Evolutionary conservation across 2,113 vertebrate genomes (phyloP).

Genomic region (Aspiorhynchus laticeps): DNA sequence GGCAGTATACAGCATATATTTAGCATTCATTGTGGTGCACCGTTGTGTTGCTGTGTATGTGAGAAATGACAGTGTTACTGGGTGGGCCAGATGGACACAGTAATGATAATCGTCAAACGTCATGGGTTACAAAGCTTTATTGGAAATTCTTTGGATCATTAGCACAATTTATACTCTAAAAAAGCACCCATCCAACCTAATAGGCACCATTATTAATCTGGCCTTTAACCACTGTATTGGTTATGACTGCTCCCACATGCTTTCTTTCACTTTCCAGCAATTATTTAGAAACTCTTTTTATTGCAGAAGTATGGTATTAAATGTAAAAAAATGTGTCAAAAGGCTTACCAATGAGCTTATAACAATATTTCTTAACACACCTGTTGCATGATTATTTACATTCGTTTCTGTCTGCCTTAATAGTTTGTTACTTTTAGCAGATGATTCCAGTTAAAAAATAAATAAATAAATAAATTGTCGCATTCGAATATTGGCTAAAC

Average conservation of each 20-base stretch:
- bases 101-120: constrained; percentile 71
- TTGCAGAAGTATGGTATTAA: neutral
- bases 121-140: constrained; percentile 70
- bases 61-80: constrained; percentile 50
- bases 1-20: neutral
- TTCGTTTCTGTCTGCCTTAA: neutral
- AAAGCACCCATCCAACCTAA: constrained; percentile 59
- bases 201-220: constrained; percentile 49
- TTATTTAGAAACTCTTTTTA: neutral
- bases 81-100: constrained; percentile 71
- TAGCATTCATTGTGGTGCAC: neutral
- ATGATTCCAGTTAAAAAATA: neutral
- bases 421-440: neutral
- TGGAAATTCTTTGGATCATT: constrained; percentile 60
- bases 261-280: constrained; percentile 3
- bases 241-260: constrained; percentile 50
- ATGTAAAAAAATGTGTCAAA: constrained; percentile 1
- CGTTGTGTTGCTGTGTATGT: constrained; percentile 33
- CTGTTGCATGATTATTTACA: neutral
- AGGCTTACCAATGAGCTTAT: neutral
- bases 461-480: neutral
- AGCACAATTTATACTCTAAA: constrained; percentile 70
- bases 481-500: neutral
- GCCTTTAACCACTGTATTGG: constrained; percentile 67
- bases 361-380: neutral